These are phyloP conservation scores for Pholis gunnellus DNA, from an alignment of 2,113 vertebrate genomes.

Conservation along the genomic window DNA sequence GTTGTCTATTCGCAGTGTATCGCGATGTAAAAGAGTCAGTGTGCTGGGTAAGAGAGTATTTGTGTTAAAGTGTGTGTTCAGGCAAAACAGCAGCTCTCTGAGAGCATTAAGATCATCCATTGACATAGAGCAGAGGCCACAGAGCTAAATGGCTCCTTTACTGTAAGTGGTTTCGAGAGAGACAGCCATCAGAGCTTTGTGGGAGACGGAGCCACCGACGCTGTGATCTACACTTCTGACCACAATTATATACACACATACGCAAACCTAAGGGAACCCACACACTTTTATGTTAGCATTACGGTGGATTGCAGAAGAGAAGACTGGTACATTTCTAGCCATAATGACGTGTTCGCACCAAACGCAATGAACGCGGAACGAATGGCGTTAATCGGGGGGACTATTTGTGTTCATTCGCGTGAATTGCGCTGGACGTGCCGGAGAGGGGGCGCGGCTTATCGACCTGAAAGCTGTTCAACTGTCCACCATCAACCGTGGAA, in stretches of 20 bases:
- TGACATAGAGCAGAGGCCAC: constrained; percentile 58
- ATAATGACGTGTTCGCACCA: too few species aligned
- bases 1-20: constrained; percentile 5
- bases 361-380: too few species aligned
- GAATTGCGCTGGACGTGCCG: too few species aligned
- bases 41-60: background rate
- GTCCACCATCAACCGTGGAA: too few species aligned
- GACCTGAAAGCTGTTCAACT: too few species aligned
- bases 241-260: background rate
- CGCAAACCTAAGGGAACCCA: background rate
- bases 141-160: constrained; percentile 39
- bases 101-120: constrained; percentile 40
- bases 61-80: constrained; percentile 4
- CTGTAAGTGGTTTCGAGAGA: constrained; percentile 44
- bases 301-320: background rate
- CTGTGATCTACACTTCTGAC: background rate
- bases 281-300: background rate
- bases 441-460: too few species aligned
- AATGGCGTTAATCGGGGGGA: too few species aligned
- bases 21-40: constrained; percentile 1
- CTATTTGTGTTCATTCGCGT: too few species aligned
- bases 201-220: constrained; percentile 14
- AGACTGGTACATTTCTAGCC: background rate
- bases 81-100: constrained; percentile 8
- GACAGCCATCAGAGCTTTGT: constrained; percentile 13